phyloP scores from a whole-genome alignment of 1,140 invertebrate genomes.

The Drosophila ficusphila region DNA sequence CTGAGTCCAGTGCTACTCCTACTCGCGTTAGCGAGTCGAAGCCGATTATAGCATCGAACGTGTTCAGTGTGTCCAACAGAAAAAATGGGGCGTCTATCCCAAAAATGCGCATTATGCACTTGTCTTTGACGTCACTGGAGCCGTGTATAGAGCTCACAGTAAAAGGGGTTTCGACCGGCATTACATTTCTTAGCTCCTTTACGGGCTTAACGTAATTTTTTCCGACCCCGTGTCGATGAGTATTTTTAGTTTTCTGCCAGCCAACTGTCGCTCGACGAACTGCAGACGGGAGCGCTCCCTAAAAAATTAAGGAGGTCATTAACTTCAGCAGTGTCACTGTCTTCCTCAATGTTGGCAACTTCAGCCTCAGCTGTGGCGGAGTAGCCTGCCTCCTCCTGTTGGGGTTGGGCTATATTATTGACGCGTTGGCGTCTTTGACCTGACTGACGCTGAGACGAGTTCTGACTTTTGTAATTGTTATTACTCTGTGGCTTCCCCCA shows the following conservation, averaged over 20 bases:
- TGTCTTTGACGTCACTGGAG: too few relatives aligned
- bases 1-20: not conserved
- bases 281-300: conserved; percentile 1
- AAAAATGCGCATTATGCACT: conserved; percentile 18
- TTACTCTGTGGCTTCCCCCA: not conserved
- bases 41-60: too few relatives aligned
- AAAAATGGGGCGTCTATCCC: not conserved
- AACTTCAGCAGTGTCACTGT: not conserved
- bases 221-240: conserved; percentile 6
- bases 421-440: conserved; percentile 1
- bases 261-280: conserved; percentile 4
- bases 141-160: too few relatives aligned
- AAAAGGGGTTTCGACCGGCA: conserved; percentile 11
- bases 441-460: not conserved
- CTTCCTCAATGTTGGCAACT: too few relatives aligned
- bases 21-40: too few relatives aligned
- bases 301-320: not conserved
- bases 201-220: conserved; percentile 3
- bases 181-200: conserved; percentile 17
- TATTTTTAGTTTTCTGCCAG: not conserved
- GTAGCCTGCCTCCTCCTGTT: not conserved
- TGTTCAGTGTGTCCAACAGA: conserved; percentile 1
- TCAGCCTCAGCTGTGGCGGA: not conserved
- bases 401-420: not conserved
- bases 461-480: not conserved